Percentiles rank a stretch among this genome's conserved stretches.
These are phyloP conservation scores for Canis aureus DNA, from an alignment of 2,113 vertebrate species.

Conservation along the genomic window DNA sequence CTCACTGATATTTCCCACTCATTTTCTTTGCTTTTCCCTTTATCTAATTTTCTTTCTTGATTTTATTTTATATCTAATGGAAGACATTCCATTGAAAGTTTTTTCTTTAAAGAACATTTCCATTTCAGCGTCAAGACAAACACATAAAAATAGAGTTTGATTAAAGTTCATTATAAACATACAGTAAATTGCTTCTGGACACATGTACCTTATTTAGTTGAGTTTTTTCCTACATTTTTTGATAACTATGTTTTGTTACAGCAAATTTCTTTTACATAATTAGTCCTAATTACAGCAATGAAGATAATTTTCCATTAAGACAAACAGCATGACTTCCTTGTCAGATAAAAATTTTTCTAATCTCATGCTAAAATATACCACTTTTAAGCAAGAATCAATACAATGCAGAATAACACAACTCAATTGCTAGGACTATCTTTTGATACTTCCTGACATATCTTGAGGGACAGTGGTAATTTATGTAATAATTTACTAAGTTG, in stretches of 20 bases:
- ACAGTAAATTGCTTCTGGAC: not conserved
- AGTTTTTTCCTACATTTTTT: not conserved
- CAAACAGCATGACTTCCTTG: not conserved
- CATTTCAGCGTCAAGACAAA: conserved; percentile 20
- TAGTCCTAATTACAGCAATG: not conserved
- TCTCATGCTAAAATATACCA: not conserved
- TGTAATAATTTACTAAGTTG: not conserved
- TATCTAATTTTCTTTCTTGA: not conserved
- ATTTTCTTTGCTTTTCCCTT: not conserved
- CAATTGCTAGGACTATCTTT: not conserved
- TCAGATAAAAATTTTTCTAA: conserved; percentile 36
- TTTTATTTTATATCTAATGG: not conserved
- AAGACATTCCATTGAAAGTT: not conserved
- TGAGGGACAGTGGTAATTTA: not conserved
- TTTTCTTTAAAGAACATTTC: conserved; percentile 11
- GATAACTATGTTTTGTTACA: not conserved
- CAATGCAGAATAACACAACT: not conserved
- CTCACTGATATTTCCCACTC: too few species aligned
- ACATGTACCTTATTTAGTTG: not conserved
- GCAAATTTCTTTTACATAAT: not conserved
- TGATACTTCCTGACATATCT: not conserved
- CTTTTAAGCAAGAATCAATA: not conserved
- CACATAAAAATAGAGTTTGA: not conserved
- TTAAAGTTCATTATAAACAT: not conserved
- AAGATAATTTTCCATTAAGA: conserved; percentile 5